Evolutionary conservation across 2,113 vertebrate species (phyloP).

Genomic region (Puma concolor): DNA sequence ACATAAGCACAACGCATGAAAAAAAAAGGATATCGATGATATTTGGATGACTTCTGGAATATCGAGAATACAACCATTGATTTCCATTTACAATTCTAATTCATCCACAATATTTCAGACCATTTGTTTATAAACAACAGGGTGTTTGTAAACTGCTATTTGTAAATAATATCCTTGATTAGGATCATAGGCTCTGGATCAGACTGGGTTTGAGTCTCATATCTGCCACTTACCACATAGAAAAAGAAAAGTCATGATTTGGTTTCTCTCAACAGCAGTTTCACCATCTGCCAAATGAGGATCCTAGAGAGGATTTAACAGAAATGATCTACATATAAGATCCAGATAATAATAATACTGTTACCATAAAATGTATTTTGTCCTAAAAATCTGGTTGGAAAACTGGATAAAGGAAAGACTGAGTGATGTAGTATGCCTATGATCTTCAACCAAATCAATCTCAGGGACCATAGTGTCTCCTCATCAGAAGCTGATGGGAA

Average conservation of each 20-base stretch:
- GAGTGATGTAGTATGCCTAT: too few relatives aligned
- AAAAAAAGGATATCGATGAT: neutral
- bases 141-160: neutral
- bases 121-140: neutral
- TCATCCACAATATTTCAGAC: neutral
- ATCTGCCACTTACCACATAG: neutral
- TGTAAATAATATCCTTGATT: neutral
- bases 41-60: neutral
- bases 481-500: neutral
- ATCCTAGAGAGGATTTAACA: neutral
- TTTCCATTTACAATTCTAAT: neutral
- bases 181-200: too few relatives aligned
- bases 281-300: neutral
- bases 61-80: neutral
- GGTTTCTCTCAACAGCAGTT: neutral
- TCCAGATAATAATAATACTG: neutral
- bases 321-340: neutral
- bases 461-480: neutral
- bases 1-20: neutral
- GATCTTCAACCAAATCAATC: neutral
- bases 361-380: neutral
- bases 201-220: neutral
- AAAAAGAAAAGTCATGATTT: neutral
- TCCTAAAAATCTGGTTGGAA: neutral
- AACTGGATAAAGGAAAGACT: too few relatives aligned